Evolutionary conservation across 2,113 vertebrate species (phyloP), one percentile per base, ranked within the genome.

Genomic region (Toxotes chatareus): DNA sequence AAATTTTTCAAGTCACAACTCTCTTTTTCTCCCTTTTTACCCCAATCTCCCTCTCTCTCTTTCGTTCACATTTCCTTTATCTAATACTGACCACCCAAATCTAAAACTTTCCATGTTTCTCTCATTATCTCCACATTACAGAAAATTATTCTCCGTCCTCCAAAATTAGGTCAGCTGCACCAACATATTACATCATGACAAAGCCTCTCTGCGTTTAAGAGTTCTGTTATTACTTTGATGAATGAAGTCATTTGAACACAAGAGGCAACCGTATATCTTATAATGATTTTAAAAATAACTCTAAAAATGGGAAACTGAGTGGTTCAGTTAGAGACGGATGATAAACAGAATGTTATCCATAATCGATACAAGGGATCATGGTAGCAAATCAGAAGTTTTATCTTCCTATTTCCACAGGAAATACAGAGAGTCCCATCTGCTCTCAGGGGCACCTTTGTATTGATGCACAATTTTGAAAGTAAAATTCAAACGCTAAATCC

Each of bases 101-200:
- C 70, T 80, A 71, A 76, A 72, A 76, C 72, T 73, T 76, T 60
- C 57, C 83, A 67, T 60, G 78, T 76, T 84, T 89, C 78, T 73
- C 65, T 87, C 74, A 84, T 87, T 90, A 86, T 91, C 61, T 82
- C 76, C 11, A 55, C 79, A 79, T 87, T 89, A 83, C 70, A 86
- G 67, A 62, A 86, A 84, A 85, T 76, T 36, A 90, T 79, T 89
- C 79, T 85, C 82, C 79, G 77, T 80, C 81, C 67, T 76, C 68
- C 65, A 80, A 83, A 93, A 88, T 84, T 84, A 80, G 85, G 88
- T 90, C 89, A 93, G 77, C 82, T 67, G 72, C 88, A 86, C 60
- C 79, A 78, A 80, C 64, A 83, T 72, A 82, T 84, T 82, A 89
- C 75, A 89, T 87, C 88, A 91, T 70, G 23, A 76, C 56, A 61